Evolutionary conservation across 2,797 vertebrate species (phyloP).

Genomic region (Pelochelys cantorii): DNA sequence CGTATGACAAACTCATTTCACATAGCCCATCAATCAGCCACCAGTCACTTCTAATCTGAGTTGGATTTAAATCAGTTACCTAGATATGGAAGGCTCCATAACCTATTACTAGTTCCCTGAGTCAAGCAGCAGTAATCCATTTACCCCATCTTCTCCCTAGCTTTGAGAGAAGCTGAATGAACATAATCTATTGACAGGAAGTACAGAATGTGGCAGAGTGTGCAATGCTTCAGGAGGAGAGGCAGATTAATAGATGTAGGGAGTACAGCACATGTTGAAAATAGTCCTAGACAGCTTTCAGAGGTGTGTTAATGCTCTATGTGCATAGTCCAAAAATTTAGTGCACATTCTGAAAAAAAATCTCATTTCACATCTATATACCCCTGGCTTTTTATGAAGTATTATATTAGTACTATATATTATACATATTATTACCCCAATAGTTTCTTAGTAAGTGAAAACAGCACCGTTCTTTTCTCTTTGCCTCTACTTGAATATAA

Average conservation of each 20-base stretch:
- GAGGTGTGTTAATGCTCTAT: not conserved
- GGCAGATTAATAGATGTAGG: not conserved
- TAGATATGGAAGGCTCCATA: not conserved
- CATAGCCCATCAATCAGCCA: rapidly evolving
- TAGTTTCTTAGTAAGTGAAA: not conserved
- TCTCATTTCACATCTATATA: not conserved
- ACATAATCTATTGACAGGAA: not conserved
- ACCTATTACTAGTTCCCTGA: not conserved
- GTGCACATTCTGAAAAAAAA: not conserved
- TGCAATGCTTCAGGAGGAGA: rapidly evolving
- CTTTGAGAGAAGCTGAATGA: not conserved
- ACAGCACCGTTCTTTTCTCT: not conserved
- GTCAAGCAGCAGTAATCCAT: not conserved
- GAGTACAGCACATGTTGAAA: not conserved
- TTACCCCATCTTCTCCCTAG: not conserved
- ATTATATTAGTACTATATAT: not conserved
- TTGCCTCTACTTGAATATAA: not conserved
- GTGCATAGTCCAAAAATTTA: not conserved
- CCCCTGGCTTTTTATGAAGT: not conserved
- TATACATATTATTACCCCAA: not conserved
- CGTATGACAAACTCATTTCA: not conserved
- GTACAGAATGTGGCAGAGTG: not conserved
- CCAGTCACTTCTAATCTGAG: not conserved
- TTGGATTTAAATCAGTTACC: not conserved
- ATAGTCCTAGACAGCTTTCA: not conserved